Evolutionary conservation across 2,113 vertebrate genomes (phyloP), one percentile per base, ranked within the genome.

Genomic region (Catharus bicknelli): DNA sequence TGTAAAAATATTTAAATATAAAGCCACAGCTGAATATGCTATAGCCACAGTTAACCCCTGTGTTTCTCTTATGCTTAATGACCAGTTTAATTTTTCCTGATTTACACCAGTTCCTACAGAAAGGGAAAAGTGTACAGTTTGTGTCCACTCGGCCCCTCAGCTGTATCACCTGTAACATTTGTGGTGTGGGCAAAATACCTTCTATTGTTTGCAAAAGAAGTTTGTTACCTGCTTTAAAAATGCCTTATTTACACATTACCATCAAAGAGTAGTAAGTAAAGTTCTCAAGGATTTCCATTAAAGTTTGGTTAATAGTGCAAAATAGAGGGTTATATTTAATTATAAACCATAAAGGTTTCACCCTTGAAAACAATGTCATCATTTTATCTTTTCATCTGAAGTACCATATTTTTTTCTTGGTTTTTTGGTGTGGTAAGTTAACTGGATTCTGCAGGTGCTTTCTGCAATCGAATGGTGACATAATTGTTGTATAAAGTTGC

Each of bases 381-480:
- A 29, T 50, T 81, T 91, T 86, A 70, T 89, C 69, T 74, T 85
- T 43, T 70, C 16, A 79, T 25, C 68, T 62, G 34, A 80, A 92
- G 9, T n/a, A 43, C 23, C 18, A 38, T 59, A 4, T 15, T 59
- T 64, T 64, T 76, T 68, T 30, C 12, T 8, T n/a, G 25, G 6
- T 40, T 70, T 42, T 43, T 43, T 27, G 0, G 40, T 79, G 40
- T 4, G 4, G 26, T 72, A 57, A 79, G 1, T 72, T 88, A 79
- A 59, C 16, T 27, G 54, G 69, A 88, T 77, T 83, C 79, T 83
- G 38, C 68, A 93, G 93, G 68, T 93, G 76, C 38, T 86, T 77
- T 93, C 86, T 90, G 88, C 73, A 76, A 93, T 40, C 42, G 48
- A 45, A 10, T 13, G 67, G 59, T 4, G 20, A 77, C 12, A 26